These are phyloP conservation scores for Synergus gifuensis DNA, from an alignment of 2,888 invertebrate species.

Conservation along the genomic window DNA sequence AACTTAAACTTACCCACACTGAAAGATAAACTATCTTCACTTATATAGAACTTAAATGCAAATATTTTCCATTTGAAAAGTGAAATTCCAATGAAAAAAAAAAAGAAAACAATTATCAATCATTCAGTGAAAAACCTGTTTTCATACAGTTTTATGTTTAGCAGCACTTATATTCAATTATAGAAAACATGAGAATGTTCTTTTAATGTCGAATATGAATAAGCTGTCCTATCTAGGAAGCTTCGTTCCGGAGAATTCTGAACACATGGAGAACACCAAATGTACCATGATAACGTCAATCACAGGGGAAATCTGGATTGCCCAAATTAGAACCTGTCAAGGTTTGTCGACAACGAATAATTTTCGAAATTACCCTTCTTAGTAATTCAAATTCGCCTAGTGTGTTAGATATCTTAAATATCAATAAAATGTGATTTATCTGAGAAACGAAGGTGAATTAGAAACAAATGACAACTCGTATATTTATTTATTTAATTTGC, in stretches of 20 bases:
- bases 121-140: not conserved
- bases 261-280: slow-evolving; percentile 62
- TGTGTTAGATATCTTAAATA: not conserved
- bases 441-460: not conserved
- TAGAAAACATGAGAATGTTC: slow-evolving; percentile 26
- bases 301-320: slow-evolving; percentile 51
- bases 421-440: not conserved
- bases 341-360: slow-evolving; percentile 19
- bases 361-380: slow-evolving; percentile 26
- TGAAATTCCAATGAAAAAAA: not conserved
- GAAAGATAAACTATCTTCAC: not conserved
- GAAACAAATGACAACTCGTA: not conserved
- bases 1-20: not conserved
- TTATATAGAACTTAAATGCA: not conserved
- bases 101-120: not conserved
- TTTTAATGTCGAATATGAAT: slow-evolving; percentile 63
- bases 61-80: not conserved
- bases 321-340: slow-evolving; percentile 2
- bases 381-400: not conserved
- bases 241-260: slow-evolving; percentile 59
- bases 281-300: slow-evolving; percentile 68
- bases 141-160: not conserved
- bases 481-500: not conserved
- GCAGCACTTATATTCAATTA: not conserved
- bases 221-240: slow-evolving; percentile 63